Base-by-base conservation (phyloP, 2,113 vertebrate species). In the Xenotilapia leptura region DNA sequence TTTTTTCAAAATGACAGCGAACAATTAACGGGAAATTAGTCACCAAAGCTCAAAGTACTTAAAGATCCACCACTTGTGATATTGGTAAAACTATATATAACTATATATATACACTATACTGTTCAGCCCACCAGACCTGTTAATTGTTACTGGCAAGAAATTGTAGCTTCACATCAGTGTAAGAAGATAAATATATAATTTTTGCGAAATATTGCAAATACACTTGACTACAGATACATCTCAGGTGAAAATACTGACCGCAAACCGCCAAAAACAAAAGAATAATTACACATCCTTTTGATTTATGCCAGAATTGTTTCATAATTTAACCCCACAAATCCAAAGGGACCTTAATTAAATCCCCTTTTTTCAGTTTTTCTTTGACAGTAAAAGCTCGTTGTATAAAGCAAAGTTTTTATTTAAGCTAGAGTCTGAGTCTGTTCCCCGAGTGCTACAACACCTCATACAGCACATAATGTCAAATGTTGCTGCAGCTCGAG, bases 21-120 rank as follows among this genome's bases (percentile, higher is more conserved):
- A 85, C 36, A 85, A 87, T 91, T 80, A 90, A 4, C 14, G 31
- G 11, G 42, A 68, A 38, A 56, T 79, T 26, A 26, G 42, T 70
- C 31, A 33, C 33, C 2, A 17, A 26, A 4, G 19, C 36, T 79
- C 4, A 13, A 65, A 73, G 17, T 23, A 79, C 36, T 80, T 83
- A 21, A 54, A 21, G 26, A 15, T 45, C 31, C 12, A 11, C 68
- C 6, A 47, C 26, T 49, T 55, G 9, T 31, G 23, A 47, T 47
- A 21, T 7, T 45, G 4, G 23, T 19, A 10, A 56, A 45, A 36
- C 1, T 6, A 42, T 12, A 53, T 2, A 53, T 11, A 6, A 51
- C 4, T 53, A 6, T 45, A 15, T 45, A 4, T 19, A 7, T 2
- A 17, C 2, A 54, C 53, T 58, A 17, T 9, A 31, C 10, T 79